Percentiles rank a stretch among this genome's conserved stretches.
Conservation (phyloP, 2,888 invertebrate genomes). For the Tuta absoluta region DNA sequence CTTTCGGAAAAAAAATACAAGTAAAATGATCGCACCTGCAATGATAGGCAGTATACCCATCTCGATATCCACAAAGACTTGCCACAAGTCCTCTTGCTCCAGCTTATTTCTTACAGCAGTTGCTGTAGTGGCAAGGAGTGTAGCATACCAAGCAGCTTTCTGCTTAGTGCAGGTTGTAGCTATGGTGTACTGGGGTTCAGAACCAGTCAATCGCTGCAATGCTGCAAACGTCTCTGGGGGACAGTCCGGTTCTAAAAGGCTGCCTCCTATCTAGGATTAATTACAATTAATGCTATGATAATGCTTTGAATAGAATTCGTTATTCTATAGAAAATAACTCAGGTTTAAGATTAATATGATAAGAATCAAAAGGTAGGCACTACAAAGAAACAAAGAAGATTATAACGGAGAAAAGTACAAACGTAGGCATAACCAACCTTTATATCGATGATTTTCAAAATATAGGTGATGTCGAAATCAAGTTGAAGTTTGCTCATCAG, state of each 20-base stretch:
- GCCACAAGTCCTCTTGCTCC: constrained; percentile 56
- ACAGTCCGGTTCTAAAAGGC: constrained; percentile 68
- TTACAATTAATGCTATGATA: not conserved
- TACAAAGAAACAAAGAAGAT: not conserved
- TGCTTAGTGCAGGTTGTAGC: constrained; percentile 57
- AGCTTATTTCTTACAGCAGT: constrained; percentile 44
- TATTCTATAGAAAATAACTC: too few species aligned
- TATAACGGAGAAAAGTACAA: not conserved
- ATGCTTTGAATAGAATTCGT: too few species aligned
- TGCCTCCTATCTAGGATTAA: constrained; percentile 58
- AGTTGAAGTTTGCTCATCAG: constrained; percentile 49
- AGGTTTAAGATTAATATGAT: too few species aligned
- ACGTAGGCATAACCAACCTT: constrained; percentile 49
- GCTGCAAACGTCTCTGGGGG: constrained; percentile 62
- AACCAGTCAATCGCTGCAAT: constrained; percentile 53
- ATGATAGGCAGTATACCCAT: constrained; percentile 69
- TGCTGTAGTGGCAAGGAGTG: constrained; percentile 50
- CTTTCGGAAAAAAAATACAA: not conserved
- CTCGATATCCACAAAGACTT: constrained; percentile 70
- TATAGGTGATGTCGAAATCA: constrained; percentile 37
- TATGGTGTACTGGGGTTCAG: constrained; percentile 51
- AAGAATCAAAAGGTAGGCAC: not conserved
- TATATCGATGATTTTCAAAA: constrained; percentile 48
- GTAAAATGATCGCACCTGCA: constrained; percentile 51
- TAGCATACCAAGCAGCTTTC: constrained; percentile 58